Conservation (phyloP, 2,113 vertebrate species). For the Colinus virginianus region DNA sequence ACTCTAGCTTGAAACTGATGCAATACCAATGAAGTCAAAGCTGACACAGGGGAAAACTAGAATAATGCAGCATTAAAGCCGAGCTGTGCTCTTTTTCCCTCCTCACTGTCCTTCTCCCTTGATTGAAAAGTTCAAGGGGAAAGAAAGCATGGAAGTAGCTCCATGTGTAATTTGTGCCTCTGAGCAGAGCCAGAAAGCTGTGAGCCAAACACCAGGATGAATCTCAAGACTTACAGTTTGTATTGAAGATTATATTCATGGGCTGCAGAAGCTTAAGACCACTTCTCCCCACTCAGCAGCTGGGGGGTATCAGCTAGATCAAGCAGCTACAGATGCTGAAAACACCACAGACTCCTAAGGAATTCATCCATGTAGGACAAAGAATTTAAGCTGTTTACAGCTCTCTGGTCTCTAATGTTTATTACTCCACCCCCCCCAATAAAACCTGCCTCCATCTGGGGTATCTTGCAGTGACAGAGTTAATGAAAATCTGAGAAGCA, state of each 20-base stretch:
- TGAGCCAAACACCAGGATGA: conserved; percentile 6
- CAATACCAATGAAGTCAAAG: not conserved
- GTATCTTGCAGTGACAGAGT: conserved; percentile 59
- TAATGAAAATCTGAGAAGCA: conserved; percentile 68
- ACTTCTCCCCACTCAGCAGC: conserved; percentile 28
- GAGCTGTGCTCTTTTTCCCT: not conserved
- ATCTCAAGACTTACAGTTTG: conserved; percentile 58
- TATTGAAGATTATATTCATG: conserved; percentile 36
- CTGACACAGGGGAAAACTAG: not conserved
- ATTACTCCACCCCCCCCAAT: not conserved
- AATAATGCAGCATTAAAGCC: not conserved
- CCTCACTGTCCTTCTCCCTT: not conserved
- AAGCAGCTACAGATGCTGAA: not conserved
- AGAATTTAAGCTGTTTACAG: conserved; percentile 38
- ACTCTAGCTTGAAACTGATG: not conserved
- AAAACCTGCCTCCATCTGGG: not conserved
- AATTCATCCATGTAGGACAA: not conserved
- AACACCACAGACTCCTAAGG: not conserved
- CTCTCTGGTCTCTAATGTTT: conserved; percentile 21
- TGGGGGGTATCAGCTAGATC: conserved; percentile 30
- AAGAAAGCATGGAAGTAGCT: conserved; percentile 50
- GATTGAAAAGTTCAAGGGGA: conserved; percentile 28
- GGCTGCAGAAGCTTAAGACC: conserved; percentile 4
- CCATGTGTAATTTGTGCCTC: conserved; percentile 10
- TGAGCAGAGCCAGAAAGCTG: conserved; percentile 54